Percentiles rank a stretch among this genome's conserved stretches.
These are phyloP conservation scores for Falco peregrinus DNA, from an alignment of 2,797 vertebrate genomes.

Conservation along the genomic window DNA sequence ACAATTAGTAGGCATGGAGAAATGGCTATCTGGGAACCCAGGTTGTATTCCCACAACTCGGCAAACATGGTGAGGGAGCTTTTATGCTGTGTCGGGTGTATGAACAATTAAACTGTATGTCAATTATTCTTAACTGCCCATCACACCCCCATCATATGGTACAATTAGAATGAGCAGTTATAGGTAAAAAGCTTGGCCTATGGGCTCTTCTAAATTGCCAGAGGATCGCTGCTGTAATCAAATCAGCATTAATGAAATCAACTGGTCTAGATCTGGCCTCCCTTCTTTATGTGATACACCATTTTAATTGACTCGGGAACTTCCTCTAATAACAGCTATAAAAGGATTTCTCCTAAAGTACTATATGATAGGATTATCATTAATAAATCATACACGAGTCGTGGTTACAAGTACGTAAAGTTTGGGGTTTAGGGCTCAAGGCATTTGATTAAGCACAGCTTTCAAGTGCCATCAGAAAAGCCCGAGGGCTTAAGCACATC, in stretches of 20 bases:
- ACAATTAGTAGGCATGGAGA: neutral
- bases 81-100: neutral
- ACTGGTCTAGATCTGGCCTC: neutral
- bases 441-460: neutral
- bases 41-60: neutral
- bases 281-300: neutral
- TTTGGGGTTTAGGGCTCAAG: neutral
- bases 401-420: neutral
- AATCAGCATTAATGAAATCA: neutral
- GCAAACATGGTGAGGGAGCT: neutral
- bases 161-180: constrained; percentile 14
- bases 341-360: neutral
- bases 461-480: neutral
- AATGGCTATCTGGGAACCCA: neutral
- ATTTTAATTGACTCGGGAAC: constrained; percentile 30
- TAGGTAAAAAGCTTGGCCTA: constrained; percentile 36
- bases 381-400: neutral
- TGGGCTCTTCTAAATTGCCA: neutral
- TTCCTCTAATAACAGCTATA: constrained; percentile 15
- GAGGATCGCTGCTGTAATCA: neutral
- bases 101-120: neutral
- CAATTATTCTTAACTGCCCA: neutral
- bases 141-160: neutral
- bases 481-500: neutral
- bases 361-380: neutral